Base-by-base conservation (phyloP, 2,888 invertebrate genomes). In the Nephrotoma flavescens region DNA sequence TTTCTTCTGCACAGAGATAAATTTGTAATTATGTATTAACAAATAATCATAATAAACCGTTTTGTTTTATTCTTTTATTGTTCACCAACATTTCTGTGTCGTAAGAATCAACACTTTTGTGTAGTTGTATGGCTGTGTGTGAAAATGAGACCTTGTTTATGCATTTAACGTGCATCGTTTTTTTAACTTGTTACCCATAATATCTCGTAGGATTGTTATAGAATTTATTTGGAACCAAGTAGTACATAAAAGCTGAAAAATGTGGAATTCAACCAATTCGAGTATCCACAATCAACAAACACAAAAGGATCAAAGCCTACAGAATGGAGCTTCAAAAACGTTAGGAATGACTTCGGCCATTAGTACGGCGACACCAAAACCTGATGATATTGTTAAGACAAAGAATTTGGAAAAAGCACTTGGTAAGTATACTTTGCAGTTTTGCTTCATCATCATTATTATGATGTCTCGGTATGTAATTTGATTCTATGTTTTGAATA, bases 341-440 rank as follows among this genome's bases (percentile, higher is more conserved):
- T 88, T 96, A 90, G 98, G 98, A 87, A 97, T 99, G 95, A 98
- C 98, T 6, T 97, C 98, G 41, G 98, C 98, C 87, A 98, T 99
- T 88, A 98, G 97, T 89, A 93, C 95, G 90, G 97, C 97, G 88
- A 94, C 94, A 87, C 97, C 97, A 7, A 95, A 95, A 89, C 93
- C 94, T 4, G 92, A 94, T 88, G 97, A 97, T 91, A 89, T 95
- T 85, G 93, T 93, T 87, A 93, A 95, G 89, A 95, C 96, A 0
- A 93, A 93, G 86, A 96, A 96, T 89, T 91, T 97, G 86, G 94
- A 94, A 88, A 94, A 95, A 89, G 93, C 95, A n/a, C 92, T 97
- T 52, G 86, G 86, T 86, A 57, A 86, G 41, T 41, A 85, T n/a
- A 84, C 83, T 90, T 91, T 91, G 57, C 6, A 15, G 12, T 83